phyloP scores from a whole-genome alignment of 2,113 vertebrate genomes.

The Phrynocephalus versicolor region DNA sequence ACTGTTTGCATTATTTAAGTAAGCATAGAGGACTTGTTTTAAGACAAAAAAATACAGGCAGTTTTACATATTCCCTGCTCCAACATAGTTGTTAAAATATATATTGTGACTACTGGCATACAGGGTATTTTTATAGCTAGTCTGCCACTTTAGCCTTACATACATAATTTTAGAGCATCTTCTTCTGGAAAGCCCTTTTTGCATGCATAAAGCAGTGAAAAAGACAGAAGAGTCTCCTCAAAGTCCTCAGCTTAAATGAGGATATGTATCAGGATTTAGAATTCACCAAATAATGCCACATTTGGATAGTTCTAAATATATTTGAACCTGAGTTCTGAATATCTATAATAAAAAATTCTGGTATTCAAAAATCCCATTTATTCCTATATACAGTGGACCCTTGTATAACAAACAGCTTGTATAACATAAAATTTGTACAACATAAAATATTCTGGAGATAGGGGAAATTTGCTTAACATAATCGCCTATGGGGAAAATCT shows the following conservation, averaged over 20 bases:
- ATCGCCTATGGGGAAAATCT: no score
- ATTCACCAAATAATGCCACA: no score
- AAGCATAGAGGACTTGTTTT: not conserved
- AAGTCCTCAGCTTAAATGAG: not conserved
- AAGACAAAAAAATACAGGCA: not conserved
- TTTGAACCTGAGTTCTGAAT: no score
- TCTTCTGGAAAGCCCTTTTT: not conserved
- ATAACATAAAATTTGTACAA: no score
- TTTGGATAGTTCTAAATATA: no score
- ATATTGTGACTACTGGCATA: not conserved
- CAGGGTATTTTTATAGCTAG: not conserved
- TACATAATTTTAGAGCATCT: not conserved
- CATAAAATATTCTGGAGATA: no score
- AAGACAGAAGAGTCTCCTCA: not conserved
- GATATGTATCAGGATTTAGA: no score
- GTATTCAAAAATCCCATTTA: no score
- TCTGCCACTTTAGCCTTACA: not conserved
- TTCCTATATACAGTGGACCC: no score
- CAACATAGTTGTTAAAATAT: not conserved
- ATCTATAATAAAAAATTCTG: no score
- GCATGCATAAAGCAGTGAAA: not conserved
- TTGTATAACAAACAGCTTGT: no score
- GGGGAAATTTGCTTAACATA: no score
- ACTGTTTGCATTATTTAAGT: conserved; percentile 25
- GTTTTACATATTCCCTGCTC: not conserved